Evolutionary conservation across 2,888 invertebrate genomes (phyloP).

Genomic region (Dinocampus coccinellae): DNA sequence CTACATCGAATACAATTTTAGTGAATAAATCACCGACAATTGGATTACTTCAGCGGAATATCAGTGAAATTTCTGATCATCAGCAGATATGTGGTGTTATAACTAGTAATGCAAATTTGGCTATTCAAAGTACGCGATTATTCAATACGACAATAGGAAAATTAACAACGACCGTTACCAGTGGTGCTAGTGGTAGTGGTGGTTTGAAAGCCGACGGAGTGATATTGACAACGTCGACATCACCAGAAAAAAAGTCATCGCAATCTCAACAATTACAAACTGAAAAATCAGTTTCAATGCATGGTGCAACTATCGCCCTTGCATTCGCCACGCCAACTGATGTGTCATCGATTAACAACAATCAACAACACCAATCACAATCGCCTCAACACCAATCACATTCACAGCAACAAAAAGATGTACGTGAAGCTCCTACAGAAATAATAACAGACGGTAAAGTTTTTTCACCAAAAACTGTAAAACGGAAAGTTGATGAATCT

Average conservation of each 20-base stretch:
- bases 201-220: conserved; percentile 58
- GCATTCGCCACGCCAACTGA: conserved; percentile 58
- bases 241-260: conserved; percentile 51
- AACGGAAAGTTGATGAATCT: conserved; percentile 62
- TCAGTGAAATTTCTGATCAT: conserved; percentile 55
- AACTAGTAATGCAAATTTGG: conserved; percentile 64
- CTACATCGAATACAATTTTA: conserved; percentile 47
- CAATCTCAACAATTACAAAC: conserved; percentile 49
- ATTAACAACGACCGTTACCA: conserved; percentile 37
- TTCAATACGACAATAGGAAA: conserved; percentile 64
- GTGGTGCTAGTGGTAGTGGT: conserved; percentile 39
- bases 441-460: conserved; percentile 55
- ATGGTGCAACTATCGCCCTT: conserved; percentile 59
- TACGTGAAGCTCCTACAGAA: conserved; percentile 54
- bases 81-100: conserved; percentile 66
- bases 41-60: conserved; percentile 59
- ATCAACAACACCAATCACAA: conserved; percentile 44
- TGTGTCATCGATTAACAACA: conserved; percentile 51
- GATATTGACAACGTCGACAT: conserved; percentile 52
- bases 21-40: conserved; percentile 60
- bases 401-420: conserved; percentile 50
- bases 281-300: conserved; percentile 55
- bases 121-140: conserved; percentile 59
- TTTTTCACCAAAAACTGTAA: conserved; percentile 61
- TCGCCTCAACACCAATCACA: conserved; percentile 28